Percentiles rank a stretch among this genome's conserved stretches.
phyloP scores from a whole-genome alignment of 2,113 vertebrate species.

The Centropus unirufus region DNA sequence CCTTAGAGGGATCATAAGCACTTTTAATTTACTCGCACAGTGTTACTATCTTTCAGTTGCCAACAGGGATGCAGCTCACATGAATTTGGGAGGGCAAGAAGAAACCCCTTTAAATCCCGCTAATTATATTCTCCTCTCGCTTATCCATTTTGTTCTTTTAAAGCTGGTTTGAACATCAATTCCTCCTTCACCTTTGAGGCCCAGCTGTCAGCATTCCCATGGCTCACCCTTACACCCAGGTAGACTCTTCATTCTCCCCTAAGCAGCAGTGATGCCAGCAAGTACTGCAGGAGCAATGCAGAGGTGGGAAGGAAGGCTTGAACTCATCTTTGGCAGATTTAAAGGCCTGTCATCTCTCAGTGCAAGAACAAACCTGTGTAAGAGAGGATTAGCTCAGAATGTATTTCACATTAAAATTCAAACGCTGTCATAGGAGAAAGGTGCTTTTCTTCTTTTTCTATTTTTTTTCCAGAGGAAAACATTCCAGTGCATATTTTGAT shows the following conservation, averaged over 20 bases:
- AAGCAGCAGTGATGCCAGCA: slow-evolving; percentile 42
- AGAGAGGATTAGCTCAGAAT: slow-evolving; percentile 39
- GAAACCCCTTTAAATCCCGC: background rate
- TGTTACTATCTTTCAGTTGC: background rate
- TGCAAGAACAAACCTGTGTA: background rate
- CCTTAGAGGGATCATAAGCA: background rate
- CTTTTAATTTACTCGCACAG: background rate
- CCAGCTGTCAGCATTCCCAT: slow-evolving; percentile 20
- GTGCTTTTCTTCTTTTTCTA: background rate
- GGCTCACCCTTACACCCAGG: slow-evolving; percentile 43
- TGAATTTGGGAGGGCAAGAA: background rate
- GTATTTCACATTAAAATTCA: slow-evolving; percentile 51
- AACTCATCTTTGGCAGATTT: slow-evolving; percentile 42
- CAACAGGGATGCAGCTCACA: background rate
- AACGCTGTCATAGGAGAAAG: background rate
- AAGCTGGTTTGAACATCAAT: background rate
- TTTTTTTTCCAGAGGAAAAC: background rate
- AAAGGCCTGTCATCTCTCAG: slow-evolving; percentile 34
- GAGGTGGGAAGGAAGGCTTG: slow-evolving; percentile 21
- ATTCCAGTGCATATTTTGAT: background rate
- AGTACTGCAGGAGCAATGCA: slow-evolving; percentile 26
- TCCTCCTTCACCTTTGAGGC: slow-evolving; percentile 21
- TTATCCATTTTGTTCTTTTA: background rate
- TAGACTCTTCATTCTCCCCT: slow-evolving; percentile 26
- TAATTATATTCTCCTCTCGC: background rate